phyloP scores from a whole-genome alignment of 1,140 invertebrate genomes.

The Aphelenchoides avenae region DNA sequence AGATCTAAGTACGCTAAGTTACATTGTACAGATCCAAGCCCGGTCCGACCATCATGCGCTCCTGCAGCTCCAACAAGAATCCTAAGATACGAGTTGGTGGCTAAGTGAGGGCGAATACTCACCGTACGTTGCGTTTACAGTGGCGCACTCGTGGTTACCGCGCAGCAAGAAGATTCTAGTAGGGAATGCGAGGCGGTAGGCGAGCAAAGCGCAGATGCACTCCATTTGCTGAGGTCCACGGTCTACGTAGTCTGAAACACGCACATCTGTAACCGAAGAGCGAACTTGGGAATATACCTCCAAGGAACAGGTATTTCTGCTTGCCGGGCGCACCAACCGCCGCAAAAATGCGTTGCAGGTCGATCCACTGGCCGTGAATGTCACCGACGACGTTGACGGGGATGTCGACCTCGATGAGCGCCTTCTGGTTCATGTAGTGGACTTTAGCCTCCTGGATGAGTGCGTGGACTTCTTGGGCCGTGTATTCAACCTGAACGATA shows the following conservation, averaged over 20 bases:
- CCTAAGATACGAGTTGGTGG: too few relatives aligned
- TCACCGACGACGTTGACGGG: slow-evolving; percentile 22
- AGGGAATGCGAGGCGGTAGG: slow-evolving; percentile 65
- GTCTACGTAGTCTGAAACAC: slow-evolving; percentile 80
- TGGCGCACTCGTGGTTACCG: slow-evolving; percentile 69
- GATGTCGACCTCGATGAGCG: slow-evolving; percentile 16
- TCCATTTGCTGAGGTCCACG: slow-evolving; percentile 73
- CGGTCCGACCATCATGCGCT: slow-evolving; percentile 60
- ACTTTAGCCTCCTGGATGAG: background rate
- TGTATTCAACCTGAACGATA: slow-evolving; percentile 1
- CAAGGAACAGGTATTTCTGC: slow-evolving; percentile 8
- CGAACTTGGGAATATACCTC: background rate
- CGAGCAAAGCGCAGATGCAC: slow-evolving; percentile 66
- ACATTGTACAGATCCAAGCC: slow-evolving; percentile 60
- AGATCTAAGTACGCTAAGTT: too few relatives aligned
- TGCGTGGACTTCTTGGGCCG: background rate
- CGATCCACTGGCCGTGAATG: slow-evolving; percentile 20
- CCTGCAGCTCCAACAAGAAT: slow-evolving; percentile 64
- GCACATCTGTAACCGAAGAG: too few relatives aligned
- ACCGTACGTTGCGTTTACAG: slow-evolving; percentile 64
- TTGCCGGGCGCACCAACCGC: slow-evolving; percentile 9
- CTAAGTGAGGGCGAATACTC: too few relatives aligned
- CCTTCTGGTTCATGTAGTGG: background rate
- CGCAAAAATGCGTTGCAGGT: slow-evolving; percentile 14
- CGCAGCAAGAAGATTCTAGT: slow-evolving; percentile 68